These are phyloP conservation scores for Neodiprion fabricii DNA, from an alignment of 1,140 invertebrate species.

Conservation along the genomic window DNA sequence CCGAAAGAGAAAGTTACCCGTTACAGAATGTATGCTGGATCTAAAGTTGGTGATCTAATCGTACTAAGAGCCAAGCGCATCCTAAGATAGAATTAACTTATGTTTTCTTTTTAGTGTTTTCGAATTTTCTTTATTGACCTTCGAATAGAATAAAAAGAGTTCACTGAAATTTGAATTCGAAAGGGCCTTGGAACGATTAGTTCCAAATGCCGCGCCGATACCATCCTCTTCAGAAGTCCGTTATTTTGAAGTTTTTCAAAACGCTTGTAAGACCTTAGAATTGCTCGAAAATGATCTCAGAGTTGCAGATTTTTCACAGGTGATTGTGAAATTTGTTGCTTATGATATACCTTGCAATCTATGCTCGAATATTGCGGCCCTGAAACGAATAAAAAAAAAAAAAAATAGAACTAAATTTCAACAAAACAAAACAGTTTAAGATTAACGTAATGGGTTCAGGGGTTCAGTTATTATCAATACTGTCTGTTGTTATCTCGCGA, in stretches of 20 bases:
- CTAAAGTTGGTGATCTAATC: not conserved
- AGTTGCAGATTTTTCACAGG: not conserved
- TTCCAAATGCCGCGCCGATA: not conserved
- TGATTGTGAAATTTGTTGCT: not conserved
- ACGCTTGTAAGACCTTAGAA: not conserved
- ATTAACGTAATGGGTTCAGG: not conserved
- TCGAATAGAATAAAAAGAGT: not conserved
- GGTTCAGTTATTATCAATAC: conserved; percentile 1
- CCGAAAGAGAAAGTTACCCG: not conserved
- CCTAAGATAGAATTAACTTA: not conserved
- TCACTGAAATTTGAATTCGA: not conserved
- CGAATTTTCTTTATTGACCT: not conserved
- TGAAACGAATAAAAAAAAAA: not conserved
- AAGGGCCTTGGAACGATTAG: not conserved
- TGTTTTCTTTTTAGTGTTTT: not conserved
- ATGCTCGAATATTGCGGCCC: not conserved
- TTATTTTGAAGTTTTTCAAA: not conserved
- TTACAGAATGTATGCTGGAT: not conserved
- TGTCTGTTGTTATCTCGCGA: not conserved
- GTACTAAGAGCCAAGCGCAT: not conserved
- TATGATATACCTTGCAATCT: not conserved
- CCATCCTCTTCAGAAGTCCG: conserved; percentile 39
- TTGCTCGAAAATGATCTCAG: conserved; percentile 4
- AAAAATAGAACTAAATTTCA: not conserved
- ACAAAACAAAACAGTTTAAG: not conserved